Conservation (phyloP, 2,797 vertebrate species). For the Pseudotriccus pelzelni region DNA sequence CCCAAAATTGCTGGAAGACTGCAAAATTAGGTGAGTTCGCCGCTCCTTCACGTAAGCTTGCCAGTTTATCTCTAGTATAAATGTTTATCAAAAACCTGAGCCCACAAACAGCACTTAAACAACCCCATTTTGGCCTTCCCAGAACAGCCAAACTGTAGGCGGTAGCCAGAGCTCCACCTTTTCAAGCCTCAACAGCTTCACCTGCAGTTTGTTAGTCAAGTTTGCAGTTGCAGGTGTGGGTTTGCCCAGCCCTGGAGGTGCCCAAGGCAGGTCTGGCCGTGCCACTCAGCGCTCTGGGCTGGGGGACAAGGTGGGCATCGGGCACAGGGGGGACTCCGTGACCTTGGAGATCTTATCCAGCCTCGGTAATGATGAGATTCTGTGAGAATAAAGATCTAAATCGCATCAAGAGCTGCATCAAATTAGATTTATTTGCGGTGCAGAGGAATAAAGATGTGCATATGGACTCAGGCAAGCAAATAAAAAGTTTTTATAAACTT, state of each 20-base stretch:
- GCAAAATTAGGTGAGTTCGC: not conserved
- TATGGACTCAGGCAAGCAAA: not conserved
- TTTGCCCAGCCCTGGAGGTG: not conserved
- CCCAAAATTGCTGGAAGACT: not conserved
- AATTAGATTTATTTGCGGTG: not conserved
- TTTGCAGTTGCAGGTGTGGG: not conserved
- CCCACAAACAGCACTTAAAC: not conserved
- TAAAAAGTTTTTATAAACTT: not conserved
- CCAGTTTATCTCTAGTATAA: not conserved
- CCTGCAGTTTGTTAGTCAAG: too few species aligned
- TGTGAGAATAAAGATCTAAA: not conserved
- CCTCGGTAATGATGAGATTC: not conserved
- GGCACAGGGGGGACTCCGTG: rapidly evolving
- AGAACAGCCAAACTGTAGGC: not conserved
- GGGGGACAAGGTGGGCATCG: rapidly evolving
- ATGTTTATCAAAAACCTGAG: not conserved
- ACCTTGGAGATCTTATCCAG: not conserved
- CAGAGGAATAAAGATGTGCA: not conserved
- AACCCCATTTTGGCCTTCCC: not conserved
- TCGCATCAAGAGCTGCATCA: not conserved
- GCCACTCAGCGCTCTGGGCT: not conserved
- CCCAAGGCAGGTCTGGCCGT: not conserved
- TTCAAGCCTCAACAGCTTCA: too few species aligned
- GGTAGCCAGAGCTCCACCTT: too few species aligned
- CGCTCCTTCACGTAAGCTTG: not conserved